Evolutionary conservation across 37 sponge, comb jelly and placozoan genomes (phyloP).

Genomic region (Petrosia ficiformis): DNA sequence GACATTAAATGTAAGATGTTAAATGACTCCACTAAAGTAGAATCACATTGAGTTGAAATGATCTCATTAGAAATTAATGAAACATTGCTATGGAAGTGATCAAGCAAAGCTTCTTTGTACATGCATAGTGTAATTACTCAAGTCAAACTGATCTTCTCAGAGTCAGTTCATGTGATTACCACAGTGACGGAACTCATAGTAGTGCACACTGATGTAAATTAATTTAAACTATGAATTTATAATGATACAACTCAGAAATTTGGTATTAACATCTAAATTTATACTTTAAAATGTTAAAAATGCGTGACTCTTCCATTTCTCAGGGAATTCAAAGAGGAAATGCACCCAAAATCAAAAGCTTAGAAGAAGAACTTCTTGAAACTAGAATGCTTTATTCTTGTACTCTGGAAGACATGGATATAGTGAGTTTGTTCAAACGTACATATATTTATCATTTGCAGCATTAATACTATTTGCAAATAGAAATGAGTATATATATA

Average conservation of each 20-base stretch:
- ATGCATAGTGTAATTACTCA: no score
- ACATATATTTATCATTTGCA: neutral
- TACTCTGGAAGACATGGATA: constrained; percentile 61
- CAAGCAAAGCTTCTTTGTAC: no score
- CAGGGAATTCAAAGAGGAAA: neutral
- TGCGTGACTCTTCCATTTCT: neutral
- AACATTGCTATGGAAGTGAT: no score
- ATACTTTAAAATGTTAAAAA: neutral
- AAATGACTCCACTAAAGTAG: neutral
- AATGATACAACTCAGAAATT: no score
- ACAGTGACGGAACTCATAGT: no score
- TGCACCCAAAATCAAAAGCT: neutral
- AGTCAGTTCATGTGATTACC: no score
- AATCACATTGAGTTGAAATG: neutral
- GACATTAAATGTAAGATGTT: neutral
- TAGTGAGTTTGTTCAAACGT: constrained; percentile 51
- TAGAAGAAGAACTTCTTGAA: constrained; percentile 63
- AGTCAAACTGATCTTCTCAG: no score
- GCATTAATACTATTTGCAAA: no score
- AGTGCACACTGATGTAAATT: no score
- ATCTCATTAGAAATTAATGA: no score
- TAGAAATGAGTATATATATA: no score
- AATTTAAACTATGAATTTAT: no score
- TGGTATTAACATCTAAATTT: neutral
- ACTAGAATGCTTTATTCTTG: constrained; percentile 75